phyloP scores from a whole-genome alignment of 2,888 invertebrate genomes.

The Tipula vernalis region DNA sequence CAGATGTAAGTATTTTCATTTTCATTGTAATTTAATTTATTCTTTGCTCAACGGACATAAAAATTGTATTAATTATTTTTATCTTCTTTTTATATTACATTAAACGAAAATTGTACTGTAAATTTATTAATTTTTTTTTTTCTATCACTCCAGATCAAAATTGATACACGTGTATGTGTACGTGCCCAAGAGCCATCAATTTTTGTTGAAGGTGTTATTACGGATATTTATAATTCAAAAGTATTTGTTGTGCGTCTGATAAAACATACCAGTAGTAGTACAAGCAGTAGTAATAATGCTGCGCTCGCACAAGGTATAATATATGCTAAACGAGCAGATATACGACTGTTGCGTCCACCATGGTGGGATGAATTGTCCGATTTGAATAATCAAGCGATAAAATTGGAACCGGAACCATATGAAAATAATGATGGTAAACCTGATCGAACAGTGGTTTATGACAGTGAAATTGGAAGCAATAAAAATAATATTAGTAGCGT shows the following conservation, averaged over 20 bases:
- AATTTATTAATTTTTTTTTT: constrained; percentile 9
- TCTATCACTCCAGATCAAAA: constrained; percentile 44
- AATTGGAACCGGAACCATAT: neutral
- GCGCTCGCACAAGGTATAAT: constrained; percentile 31
- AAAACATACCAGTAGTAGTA: constrained; percentile 27
- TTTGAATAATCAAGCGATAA: constrained; percentile 22
- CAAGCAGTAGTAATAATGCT: constrained; percentile 25
- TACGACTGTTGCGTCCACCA: constrained; percentile 81
- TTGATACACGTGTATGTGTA: constrained; percentile 73
- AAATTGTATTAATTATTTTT: neutral
- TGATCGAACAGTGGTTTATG: neutral
- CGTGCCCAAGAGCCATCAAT: constrained; percentile 54
- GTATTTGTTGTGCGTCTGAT: constrained; percentile 54
- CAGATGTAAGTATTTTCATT: constrained; percentile 44
- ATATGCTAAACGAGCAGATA: constrained; percentile 75
- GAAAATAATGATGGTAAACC: neutral
- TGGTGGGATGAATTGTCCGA: constrained; percentile 94
- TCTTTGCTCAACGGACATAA: neutral
- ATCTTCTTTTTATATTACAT: neutral
- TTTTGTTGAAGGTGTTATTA: constrained; percentile 76
- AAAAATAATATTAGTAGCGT: constrained; percentile 7
- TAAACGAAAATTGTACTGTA: neutral
- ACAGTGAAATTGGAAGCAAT: neutral
- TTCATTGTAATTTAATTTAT: neutral
- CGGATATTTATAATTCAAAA: constrained; percentile 52